These are phyloP conservation scores for Chrysaora quinquecirrha DNA, from an alignment of 30 jellyfish, hydroid and myxozoan species.

Conservation along the genomic window DNA sequence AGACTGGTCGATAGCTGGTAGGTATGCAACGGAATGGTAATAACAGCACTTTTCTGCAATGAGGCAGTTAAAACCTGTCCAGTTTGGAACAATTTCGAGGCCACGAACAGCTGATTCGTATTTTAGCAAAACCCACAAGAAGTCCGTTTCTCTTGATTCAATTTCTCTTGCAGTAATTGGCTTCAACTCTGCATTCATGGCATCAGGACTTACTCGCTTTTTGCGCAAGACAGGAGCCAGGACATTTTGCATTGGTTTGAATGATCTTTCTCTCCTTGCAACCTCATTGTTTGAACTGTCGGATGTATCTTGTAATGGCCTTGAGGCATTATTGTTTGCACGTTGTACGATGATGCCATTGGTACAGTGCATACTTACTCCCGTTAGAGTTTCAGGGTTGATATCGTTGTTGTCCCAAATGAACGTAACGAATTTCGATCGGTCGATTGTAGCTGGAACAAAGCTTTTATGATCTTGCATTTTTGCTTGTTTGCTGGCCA, in stretches of 20 bases:
- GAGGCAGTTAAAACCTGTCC: no score
- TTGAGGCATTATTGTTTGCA: not conserved
- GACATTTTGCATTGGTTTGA: not conserved
- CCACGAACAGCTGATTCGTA: not conserved
- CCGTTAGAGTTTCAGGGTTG: constrained; percentile 54
- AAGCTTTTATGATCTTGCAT: not conserved
- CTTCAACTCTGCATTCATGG: not conserved
- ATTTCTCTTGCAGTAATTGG: not conserved
- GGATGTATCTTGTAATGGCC: not conserved
- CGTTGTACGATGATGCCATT: constrained; percentile 10
- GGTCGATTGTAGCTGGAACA: not conserved
- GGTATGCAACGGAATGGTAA: constrained; percentile 9
- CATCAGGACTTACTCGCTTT: not conserved
- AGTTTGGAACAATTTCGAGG: no score
- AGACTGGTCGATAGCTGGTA: constrained; percentile 28
- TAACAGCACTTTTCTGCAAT: not conserved
- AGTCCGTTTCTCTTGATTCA: not conserved
- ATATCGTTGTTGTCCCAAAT: constrained; percentile 51
- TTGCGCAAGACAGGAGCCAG: not conserved
- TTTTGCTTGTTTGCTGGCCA: not conserved
- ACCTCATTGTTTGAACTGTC: not conserved
- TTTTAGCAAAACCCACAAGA: not conserved
- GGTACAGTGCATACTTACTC: constrained; percentile 38
- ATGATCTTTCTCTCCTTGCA: not conserved
- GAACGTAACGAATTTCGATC: constrained; percentile 28